Evolutionary conservation across 2,888 invertebrate species (phyloP).

Genomic region (Aphrophora alni): DNA sequence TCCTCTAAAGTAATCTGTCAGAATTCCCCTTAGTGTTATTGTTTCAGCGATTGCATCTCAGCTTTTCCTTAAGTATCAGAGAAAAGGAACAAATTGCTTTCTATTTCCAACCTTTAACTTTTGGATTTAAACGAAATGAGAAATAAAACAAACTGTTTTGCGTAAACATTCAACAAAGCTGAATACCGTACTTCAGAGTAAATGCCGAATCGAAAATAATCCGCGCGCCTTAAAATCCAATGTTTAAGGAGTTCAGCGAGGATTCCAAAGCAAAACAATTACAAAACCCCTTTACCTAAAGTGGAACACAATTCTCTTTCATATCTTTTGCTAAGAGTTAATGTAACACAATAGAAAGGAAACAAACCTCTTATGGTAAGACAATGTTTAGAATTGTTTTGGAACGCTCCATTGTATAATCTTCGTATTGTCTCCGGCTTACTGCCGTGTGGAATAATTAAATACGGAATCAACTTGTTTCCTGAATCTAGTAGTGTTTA

Average conservation of each 20-base stretch:
- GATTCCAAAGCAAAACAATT: background rate
- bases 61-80: background rate
- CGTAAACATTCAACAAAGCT: background rate
- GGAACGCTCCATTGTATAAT: background rate
- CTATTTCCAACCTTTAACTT: background rate
- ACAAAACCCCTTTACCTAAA: background rate
- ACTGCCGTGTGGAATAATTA: background rate
- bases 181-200: background rate
- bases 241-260: background rate
- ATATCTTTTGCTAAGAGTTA: background rate
- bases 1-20: background rate
- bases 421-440: background rate
- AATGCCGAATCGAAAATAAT: background rate
- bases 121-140: background rate
- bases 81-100: background rate
- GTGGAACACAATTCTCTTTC: background rate
- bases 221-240: background rate
- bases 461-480: background rate
- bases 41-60: background rate
- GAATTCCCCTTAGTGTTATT: background rate
- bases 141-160: background rate
- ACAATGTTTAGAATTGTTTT: background rate
- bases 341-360: background rate
- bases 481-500: background rate
- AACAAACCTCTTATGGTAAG: background rate